Percentiles rank a stretch among this genome's conserved stretches.
These are phyloP conservation scores for Metacarcinus magister DNA, from an alignment of 2,888 invertebrate genomes.

Conservation along the genomic window DNA sequence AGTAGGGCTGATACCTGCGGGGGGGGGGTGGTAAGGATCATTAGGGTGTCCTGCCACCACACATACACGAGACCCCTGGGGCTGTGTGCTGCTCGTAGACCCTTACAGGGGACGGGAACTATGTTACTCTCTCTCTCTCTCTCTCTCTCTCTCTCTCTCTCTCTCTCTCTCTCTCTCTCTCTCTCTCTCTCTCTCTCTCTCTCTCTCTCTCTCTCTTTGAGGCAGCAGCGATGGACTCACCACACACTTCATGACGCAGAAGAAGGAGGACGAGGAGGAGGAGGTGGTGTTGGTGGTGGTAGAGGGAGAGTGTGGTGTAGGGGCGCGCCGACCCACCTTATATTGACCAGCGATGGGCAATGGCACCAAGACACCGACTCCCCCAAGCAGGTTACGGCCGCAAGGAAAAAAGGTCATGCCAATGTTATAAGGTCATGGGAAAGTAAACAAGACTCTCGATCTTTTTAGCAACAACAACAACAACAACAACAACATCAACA, in stretches of 20 bases:
- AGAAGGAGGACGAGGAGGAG: conserved; percentile 33
- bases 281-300: background rate
- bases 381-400: background rate
- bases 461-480: conserved; percentile 1
- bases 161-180: conserved; percentile 22
- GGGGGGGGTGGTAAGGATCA: background rate
- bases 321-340: conserved; percentile 7
- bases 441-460: background rate
- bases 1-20: background rate
- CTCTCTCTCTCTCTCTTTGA: background rate
- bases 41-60: background rate
- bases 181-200: conserved; percentile 32
- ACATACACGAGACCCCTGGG: background rate
- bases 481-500: too few relatives aligned
- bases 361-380: background rate
- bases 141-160: conserved; percentile 26
- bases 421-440: background rate
- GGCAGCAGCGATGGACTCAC: background rate
- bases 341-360: background rate
- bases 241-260: conserved; percentile 33
- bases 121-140: background rate
- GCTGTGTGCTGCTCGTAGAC: background rate
- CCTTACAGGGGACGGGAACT: background rate
- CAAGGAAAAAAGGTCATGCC: background rate
- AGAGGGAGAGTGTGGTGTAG: background rate